These are phyloP conservation scores for Pseudopodoces humilis DNA, from an alignment of 2,113 vertebrate genomes.

Conservation along the genomic window DNA sequence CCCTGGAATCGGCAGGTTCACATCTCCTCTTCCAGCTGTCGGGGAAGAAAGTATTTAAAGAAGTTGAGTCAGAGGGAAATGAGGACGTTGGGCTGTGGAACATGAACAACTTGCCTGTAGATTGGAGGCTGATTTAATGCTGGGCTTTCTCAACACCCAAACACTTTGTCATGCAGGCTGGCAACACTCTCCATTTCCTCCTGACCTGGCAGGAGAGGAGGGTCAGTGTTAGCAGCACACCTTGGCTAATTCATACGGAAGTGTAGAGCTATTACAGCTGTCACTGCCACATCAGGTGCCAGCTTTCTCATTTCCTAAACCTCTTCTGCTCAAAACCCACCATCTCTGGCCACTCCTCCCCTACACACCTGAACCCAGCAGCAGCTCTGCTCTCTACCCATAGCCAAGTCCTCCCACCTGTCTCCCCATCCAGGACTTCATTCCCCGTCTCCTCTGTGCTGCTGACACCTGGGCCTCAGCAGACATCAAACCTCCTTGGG, in stretches of 20 bases:
- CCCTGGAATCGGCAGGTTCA: constrained; percentile 37
- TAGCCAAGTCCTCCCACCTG: fast-evolving
- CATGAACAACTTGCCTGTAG: background rate
- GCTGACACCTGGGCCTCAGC: background rate
- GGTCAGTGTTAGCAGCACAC: background rate
- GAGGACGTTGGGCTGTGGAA: background rate
- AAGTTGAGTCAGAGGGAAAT: background rate
- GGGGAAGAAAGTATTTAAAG: background rate
- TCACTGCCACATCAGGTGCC: background rate
- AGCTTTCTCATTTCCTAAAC: background rate
- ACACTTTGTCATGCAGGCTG: background rate
- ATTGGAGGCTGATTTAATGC: background rate
- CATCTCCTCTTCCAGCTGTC: constrained; percentile 34
- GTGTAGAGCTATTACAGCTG: background rate
- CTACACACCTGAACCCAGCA: background rate
- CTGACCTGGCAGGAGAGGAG: constrained; percentile 17
- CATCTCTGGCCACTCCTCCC: background rate
- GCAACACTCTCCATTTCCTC: background rate
- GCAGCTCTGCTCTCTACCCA: background rate
- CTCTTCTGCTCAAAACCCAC: background rate
- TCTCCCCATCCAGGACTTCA: background rate
- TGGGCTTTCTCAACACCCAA: background rate
- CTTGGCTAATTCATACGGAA: background rate
- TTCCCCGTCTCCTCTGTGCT: background rate
- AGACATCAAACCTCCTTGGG: background rate